Conservation (phyloP, 2,888 invertebrate genomes). For the Drosophila engyochracea region DNA sequence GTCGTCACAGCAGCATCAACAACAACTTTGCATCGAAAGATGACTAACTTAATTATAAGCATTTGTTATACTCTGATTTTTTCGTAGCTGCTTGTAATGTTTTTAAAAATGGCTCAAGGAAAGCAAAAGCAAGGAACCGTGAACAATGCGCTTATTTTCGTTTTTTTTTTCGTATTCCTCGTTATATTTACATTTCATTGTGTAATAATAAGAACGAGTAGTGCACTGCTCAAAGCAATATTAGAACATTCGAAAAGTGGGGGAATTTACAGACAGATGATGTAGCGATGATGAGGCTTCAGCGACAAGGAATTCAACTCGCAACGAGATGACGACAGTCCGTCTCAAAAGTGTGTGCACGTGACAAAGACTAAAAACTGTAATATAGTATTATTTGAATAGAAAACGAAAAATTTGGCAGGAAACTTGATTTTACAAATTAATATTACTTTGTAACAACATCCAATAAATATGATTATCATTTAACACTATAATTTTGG, state of each 20-base stretch:
- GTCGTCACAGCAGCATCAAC: constrained; percentile 5
- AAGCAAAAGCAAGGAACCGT: constrained; percentile 37
- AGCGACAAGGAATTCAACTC: constrained; percentile 20
- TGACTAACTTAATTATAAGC: constrained; percentile 39
- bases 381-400: constrained; percentile 11
- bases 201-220: constrained; percentile 38
- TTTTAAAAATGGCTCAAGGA: constrained; percentile 38
- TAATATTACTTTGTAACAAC: constrained; percentile 20
- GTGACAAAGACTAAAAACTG: constrained; percentile 7
- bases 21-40: constrained; percentile 33
- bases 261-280: constrained; percentile 13
- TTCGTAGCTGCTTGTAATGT: constrained; percentile 21
- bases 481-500: constrained; percentile 25
- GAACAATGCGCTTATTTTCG: constrained; percentile 15
- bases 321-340: constrained; percentile 20
- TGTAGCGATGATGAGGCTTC: constrained; percentile 54
- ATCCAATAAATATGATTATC: constrained; percentile 4
- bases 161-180: constrained; percentile 45
- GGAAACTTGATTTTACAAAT: constrained; percentile 9
- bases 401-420: background rate
- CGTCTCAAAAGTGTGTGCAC: constrained; percentile 28
- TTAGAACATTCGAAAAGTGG: constrained; percentile 44
- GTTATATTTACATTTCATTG: constrained; percentile 70
- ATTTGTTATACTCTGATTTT: constrained; percentile 9
- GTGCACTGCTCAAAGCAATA: constrained; percentile 22